Conservation (phyloP, 2,888 invertebrate genomes). For the Lithosia quadra region DNA sequence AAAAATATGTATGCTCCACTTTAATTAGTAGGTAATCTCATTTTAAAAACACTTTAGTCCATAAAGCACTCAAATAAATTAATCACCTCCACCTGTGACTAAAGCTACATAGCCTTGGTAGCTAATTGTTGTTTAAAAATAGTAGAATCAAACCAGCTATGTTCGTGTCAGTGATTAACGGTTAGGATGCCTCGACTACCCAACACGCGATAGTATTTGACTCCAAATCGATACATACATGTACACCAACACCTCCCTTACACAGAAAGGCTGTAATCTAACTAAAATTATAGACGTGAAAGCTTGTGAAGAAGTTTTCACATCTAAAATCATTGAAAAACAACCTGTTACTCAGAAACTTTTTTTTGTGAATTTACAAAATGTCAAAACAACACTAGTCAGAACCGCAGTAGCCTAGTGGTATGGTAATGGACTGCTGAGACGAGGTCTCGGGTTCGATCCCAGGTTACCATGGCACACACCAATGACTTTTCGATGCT, state of each 20-base stretch:
- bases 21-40: too few relatives aligned
- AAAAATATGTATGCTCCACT: too few relatives aligned
- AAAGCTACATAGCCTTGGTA: not conserved
- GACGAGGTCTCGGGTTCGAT: too few relatives aligned
- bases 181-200: constrained; percentile 30
- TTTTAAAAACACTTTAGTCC: not conserved
- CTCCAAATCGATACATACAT: constrained; percentile 8
- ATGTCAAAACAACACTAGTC: too few relatives aligned
- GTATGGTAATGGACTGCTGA: too few relatives aligned
- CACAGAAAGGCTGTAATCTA: not conserved
- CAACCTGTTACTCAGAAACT: constrained; percentile 15
- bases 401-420: too few relatives aligned
- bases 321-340: constrained; percentile 12
- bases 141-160: constrained; percentile 14
- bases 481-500: too few relatives aligned
- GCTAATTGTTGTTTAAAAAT: constrained; percentile 24
- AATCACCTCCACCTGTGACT: constrained; percentile 1
- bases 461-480: too few relatives aligned
- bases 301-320: too few relatives aligned
- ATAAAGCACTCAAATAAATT: not conserved
- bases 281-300: too few relatives aligned
- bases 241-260: not conserved
- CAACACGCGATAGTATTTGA: constrained; percentile 29
- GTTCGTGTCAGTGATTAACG: constrained; percentile 32
- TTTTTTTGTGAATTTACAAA: not conserved